Evolutionary conservation across 2,888 invertebrate genomes (phyloP).

Genomic region (Criorhina ranunculi): DNA sequence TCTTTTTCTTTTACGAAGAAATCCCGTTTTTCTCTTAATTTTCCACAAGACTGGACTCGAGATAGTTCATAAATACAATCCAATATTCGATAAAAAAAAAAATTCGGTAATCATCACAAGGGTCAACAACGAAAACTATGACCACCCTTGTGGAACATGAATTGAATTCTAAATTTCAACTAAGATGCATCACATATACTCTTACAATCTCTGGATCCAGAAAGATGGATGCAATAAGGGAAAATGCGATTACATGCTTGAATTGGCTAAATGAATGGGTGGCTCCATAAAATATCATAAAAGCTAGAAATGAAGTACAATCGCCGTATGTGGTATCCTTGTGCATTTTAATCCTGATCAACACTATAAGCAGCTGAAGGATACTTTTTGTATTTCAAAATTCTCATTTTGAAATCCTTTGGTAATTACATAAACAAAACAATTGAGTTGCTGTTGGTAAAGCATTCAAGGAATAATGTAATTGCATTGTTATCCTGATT

Average conservation of each 20-base stretch:
- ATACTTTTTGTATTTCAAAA: background rate
- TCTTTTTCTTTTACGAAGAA: no score
- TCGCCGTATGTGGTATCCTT: background rate
- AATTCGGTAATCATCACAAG: slow-evolving; percentile 16
- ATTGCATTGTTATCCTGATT: slow-evolving; percentile 29
- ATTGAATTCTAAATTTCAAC: slow-evolving; percentile 1
- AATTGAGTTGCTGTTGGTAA: background rate
- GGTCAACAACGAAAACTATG: background rate
- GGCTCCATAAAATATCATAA: background rate
- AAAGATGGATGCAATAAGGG: slow-evolving; percentile 18
- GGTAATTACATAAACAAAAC: slow-evolving; percentile 34
- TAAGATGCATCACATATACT: background rate
- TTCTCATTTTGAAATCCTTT: slow-evolving; percentile 11
- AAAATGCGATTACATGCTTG: slow-evolving; percentile 43
- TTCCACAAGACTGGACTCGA: slow-evolving; percentile 1
- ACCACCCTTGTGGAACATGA: slow-evolving; percentile 27
- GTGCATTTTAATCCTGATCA: slow-evolving; percentile 18
- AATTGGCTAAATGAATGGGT: slow-evolving; percentile 31
- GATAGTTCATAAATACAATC: background rate
- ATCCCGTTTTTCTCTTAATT: slow-evolving; percentile 14
- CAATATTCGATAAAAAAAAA: background rate
- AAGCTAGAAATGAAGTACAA: background rate
- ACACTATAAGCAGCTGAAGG: slow-evolving; percentile 4
- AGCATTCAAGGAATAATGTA: slow-evolving; percentile 8
- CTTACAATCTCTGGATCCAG: background rate